Percentiles rank a stretch among this genome's conserved stretches.
Conservation (phyloP, 1,140 invertebrate species). For the Drosophila paulistorum region DNA sequence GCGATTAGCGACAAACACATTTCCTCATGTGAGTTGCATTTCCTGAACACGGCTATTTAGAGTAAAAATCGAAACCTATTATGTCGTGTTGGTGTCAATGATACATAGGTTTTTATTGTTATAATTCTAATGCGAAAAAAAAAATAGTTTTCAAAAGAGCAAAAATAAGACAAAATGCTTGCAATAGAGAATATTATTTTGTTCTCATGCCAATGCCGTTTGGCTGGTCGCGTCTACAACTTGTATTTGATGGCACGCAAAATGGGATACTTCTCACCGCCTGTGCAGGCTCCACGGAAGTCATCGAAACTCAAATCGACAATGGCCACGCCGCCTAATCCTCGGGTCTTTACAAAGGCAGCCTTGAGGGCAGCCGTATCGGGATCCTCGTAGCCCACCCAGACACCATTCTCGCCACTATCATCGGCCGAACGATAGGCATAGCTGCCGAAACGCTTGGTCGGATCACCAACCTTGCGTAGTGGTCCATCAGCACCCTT, state of each 20-base stretch:
- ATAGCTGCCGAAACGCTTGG: slow-evolving; percentile 90
- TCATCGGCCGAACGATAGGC: slow-evolving; percentile 89
- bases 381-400: slow-evolving; percentile 95
- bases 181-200: not conserved
- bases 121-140: not conserved
- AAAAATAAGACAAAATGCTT: not conserved
- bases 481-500: slow-evolving; percentile 87
- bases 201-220: no score
- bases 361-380: slow-evolving; percentile 93
- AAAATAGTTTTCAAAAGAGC: slow-evolving; percentile 11
- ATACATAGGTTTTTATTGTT: slow-evolving; percentile 19
- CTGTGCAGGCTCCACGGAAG: slow-evolving; percentile 90
- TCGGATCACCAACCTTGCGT: slow-evolving; percentile 89
- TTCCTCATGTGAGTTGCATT: no score
- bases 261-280: slow-evolving; percentile 89
- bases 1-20: no score
- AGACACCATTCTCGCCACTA: slow-evolving; percentile 89
- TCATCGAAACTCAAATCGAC: slow-evolving; percentile 92
- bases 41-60: no score
- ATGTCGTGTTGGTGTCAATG: slow-evolving; percentile 17
- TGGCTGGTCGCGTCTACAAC: slow-evolving; percentile 78
- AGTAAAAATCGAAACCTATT: no score
- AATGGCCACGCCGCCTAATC: slow-evolving; percentile 91
- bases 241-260: slow-evolving; percentile 86
- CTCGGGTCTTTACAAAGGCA: slow-evolving; percentile 88